phyloP scores from a whole-genome alignment of 37 sponge, comb jelly and placozoan species.

The Tethya wilhelma region DNA sequence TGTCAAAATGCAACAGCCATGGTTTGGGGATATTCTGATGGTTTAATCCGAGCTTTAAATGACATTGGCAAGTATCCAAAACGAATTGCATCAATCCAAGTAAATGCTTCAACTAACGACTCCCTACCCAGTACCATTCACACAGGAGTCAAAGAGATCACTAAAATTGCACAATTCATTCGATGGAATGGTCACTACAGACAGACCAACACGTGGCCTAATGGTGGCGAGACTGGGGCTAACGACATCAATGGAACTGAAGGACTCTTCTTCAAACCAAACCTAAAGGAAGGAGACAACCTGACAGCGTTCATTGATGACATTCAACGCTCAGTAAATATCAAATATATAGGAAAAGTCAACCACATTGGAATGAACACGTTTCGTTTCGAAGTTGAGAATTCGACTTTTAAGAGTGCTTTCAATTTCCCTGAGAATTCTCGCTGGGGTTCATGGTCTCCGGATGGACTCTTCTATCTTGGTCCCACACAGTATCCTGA shows the following conservation, averaged over 20 bases:
- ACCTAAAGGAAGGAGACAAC: slow-evolving; percentile 41
- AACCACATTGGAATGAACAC: slow-evolving; percentile 53
- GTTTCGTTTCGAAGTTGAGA: slow-evolving; percentile 49
- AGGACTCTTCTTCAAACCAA: slow-evolving; percentile 82
- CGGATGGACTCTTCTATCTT: slow-evolving; percentile 77
- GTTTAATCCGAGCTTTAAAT: slow-evolving; percentile 41
- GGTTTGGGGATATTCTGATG: slow-evolving; percentile 83
- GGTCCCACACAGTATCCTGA: slow-evolving; percentile 54
- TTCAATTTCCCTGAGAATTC: slow-evolving; percentile 55
- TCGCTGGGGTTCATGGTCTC: slow-evolving; percentile 62
- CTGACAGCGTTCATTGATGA: slow-evolving; percentile 76
- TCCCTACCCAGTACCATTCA: slow-evolving; percentile 39
- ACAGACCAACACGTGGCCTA: slow-evolving; percentile 20
- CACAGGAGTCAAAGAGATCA: slow-evolving; percentile 67
- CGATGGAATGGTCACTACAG: slow-evolving; percentile 71
- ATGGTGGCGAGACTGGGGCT: slow-evolving; percentile 49
- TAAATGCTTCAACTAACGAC: slow-evolving; percentile 59
- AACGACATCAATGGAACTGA: slow-evolving; percentile 80
- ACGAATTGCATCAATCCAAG: slow-evolving; percentile 28
- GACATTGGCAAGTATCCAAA: slow-evolving; percentile 3
- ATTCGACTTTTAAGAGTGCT: slow-evolving; percentile 47
- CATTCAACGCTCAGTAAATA: slow-evolving; percentile 62
- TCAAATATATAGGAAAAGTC: slow-evolving; percentile 31
- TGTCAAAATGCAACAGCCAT: slow-evolving; percentile 42
- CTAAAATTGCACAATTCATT: slow-evolving; percentile 47